Base-by-base conservation (phyloP, 2,113 vertebrate genomes). In the Pungitius pungitius region DNA sequence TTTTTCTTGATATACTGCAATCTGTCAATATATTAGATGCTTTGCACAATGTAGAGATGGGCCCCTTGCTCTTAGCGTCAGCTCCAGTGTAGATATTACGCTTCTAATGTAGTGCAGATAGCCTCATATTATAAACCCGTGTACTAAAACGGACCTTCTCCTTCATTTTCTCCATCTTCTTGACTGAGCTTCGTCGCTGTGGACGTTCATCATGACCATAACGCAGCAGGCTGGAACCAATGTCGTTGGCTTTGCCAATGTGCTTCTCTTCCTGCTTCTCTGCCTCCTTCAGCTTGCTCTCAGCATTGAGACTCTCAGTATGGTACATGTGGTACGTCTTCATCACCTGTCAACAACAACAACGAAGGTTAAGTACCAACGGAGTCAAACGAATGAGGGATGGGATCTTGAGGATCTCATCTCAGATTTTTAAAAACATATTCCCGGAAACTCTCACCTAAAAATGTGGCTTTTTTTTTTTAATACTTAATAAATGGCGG, bases 241-340 rank as follows among this genome's bases (percentile, higher is more conserved):
- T 94, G 81, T 99, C 98, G 6, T 95, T 96, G 0, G 94, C 92
- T 82, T 97, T 98, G 85, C 96, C 96, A 70, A 97, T 97, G 88
- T 99, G 97, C 85, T 98, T 99, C 69, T 99, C 98, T 18, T 99
- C 97, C 93, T 98, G 98, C 83, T 97, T 99, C 91, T 99, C 97
- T 0, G 98, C 98, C 78, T 99, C 98, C 84, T 99, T 99, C 85
- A 99, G 94, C 84, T 99, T 99, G 94, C 95, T 97, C 87, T 99
- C 97, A 0, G 98, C 96, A 0, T 95, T 98, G 86, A 98, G 95
- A 85, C 98, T 99, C 85, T 99, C 98, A 0, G 96, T 94, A 0
- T 99, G 98, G 88, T 99, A 99, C 97, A 99, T 99, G 94, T 99
- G 98, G 92, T 99, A 99, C 0, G 98, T 99, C 93, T 99, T 99